Conservation (phyloP, 2,113 vertebrate species). For the Amazona vittata region DNA sequence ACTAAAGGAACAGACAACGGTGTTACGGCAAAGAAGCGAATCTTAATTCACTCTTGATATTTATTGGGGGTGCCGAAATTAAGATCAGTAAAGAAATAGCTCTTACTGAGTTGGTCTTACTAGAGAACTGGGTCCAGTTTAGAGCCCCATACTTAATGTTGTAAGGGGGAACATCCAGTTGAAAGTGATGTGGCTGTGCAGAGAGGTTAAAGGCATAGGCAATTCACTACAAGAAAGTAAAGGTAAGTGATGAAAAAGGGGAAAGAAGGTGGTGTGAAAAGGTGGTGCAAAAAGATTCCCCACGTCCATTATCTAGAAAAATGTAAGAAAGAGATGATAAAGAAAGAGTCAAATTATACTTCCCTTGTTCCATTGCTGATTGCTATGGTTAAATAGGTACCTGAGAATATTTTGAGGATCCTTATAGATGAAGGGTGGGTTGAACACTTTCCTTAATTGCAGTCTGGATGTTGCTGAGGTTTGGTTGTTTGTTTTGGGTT, state of each 20-base stretch:
- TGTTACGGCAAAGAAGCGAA: neutral
- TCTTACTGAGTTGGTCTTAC: neutral
- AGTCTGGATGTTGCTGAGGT: neutral
- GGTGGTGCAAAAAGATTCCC: neutral
- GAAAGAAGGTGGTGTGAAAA: neutral
- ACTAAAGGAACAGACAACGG: neutral
- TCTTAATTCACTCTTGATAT: neutral
- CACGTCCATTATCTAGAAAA: neutral
- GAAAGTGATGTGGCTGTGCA: neutral
- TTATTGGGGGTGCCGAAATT: neutral
- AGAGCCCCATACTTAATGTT: neutral
- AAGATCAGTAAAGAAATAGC: neutral
- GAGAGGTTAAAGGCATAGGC: neutral
- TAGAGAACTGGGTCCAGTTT: neutral
- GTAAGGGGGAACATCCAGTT: neutral
- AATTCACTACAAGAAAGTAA: neutral
- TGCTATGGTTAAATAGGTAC: neutral
- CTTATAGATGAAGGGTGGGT: neutral
- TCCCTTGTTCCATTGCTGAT: neutral
- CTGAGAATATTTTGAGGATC: neutral
- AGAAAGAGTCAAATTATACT: neutral
- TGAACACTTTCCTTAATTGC: neutral
- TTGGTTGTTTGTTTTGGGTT: neutral
- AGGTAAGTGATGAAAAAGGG: neutral
- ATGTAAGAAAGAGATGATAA: neutral